Evolutionary conservation across 2,797 vertebrate species (phyloP).

Genomic region (Protonibea diacanthus): DNA sequence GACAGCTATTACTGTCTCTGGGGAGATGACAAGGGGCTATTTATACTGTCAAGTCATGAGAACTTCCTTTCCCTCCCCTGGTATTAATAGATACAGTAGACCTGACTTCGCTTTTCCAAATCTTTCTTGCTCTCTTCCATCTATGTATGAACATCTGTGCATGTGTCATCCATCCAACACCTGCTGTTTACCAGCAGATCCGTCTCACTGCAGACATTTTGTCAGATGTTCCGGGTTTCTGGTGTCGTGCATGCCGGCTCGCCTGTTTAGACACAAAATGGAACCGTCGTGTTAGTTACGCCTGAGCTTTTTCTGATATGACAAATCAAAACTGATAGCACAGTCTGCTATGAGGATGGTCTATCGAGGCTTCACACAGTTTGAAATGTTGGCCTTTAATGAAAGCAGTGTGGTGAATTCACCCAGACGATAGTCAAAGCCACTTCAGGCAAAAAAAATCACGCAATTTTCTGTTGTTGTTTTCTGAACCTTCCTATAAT

Average conservation of each 20-base stretch:
- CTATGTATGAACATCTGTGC: neutral
- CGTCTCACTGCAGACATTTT: neutral
- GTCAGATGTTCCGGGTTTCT: neutral
- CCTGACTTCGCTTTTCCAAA: conserved; percentile 51
- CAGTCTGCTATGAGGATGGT: neutral
- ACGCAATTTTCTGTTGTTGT: no score
- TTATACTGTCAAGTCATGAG: conserved; percentile 74
- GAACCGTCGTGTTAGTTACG: no score
- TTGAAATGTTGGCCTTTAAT: neutral
- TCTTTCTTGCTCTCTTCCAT: conserved; percentile 13
- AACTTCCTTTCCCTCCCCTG: conserved; percentile 57
- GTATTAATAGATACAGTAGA: conserved; percentile 63
- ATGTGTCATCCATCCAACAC: neutral
- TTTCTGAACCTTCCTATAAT: no score
- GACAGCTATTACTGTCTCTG: conserved; percentile 52
- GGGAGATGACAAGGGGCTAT: conserved; percentile 57
- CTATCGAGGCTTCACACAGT: neutral
- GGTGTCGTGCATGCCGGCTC: neutral
- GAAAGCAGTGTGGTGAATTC: neutral
- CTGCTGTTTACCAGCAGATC: neutral
- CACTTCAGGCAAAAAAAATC: no score
- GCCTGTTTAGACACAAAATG: neutral
- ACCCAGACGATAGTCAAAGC: no score
- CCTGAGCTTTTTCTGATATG: neutral
- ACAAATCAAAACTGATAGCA: neutral